A percentile compares a stretch with the other conserved stretches of the same genome.
These are phyloP conservation scores for Nematostella vectensis DNA, from an alignment of 92 coral and sea anemone species.

Conservation along the genomic window DNA sequence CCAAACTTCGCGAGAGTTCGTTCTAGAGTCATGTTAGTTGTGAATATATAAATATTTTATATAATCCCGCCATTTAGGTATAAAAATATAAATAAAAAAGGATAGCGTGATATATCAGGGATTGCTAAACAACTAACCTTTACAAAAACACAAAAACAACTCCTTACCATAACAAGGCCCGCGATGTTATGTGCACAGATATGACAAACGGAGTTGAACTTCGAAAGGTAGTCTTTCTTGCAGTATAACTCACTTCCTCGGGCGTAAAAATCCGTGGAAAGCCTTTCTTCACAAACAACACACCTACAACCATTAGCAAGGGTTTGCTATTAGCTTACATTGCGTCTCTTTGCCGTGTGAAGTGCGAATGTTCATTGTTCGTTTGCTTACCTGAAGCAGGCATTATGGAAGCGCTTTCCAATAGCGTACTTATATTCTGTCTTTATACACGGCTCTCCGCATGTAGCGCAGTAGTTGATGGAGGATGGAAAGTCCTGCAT, in stretches of 20 bases:
- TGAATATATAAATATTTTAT: no score
- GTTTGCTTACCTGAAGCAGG: constrained; percentile 39
- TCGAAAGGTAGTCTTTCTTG: constrained; percentile 65
- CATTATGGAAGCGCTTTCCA: constrained; percentile 13
- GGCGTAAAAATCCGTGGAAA: constrained; percentile 54
- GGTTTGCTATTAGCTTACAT: not conserved
- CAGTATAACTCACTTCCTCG: constrained; percentile 66
- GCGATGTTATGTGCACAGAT: constrained; percentile 69
- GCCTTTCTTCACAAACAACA: constrained; percentile 51
- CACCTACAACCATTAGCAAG: constrained; percentile 41
- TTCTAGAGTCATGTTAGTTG: no score
- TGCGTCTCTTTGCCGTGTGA: not conserved
- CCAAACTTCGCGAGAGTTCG: no score
- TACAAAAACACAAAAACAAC: not conserved
- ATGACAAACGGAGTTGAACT: constrained; percentile 65
- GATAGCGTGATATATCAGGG: no score
- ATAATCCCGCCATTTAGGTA: no score
- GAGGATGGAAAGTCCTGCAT: not conserved
- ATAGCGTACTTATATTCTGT: constrained; percentile 7
- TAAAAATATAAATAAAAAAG: no score
- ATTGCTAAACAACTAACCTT: not conserved
- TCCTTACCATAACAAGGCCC: constrained; percentile 73
- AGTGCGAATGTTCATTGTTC: not conserved
- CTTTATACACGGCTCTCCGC: not conserved
- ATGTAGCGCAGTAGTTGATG: not conserved